Percentiles rank a stretch among this genome's conserved stretches.
Conservation (phyloP, 2,888 invertebrate species). For the Galeruca laticollis region DNA sequence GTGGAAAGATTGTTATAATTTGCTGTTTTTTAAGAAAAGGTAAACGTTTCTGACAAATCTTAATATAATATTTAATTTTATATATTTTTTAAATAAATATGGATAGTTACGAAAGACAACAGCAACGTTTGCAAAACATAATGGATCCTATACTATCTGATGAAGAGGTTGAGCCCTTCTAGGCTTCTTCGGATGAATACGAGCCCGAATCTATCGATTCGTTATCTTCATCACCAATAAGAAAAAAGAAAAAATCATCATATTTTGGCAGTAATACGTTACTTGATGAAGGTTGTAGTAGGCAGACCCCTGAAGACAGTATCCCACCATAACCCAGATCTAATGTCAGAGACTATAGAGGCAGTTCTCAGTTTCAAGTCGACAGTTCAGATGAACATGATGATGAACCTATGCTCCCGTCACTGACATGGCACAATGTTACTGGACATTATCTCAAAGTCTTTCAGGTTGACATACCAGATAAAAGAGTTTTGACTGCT, state of each 20-base stretch:
- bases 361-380: background rate
- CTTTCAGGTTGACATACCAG: background rate
- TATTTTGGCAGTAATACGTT: background rate
- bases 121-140: too few relatives aligned
- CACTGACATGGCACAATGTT: background rate
- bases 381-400: slow-evolving; percentile 2
- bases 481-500: background rate
- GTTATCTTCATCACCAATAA: background rate
- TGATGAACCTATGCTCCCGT: background rate
- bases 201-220: background rate
- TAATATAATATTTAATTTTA: too few relatives aligned
- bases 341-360: too few relatives aligned
- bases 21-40: too few relatives aligned
- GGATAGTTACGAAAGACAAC: too few relatives aligned
- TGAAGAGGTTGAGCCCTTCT: too few relatives aligned
- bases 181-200: slow-evolving; percentile 4
- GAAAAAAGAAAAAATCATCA: background rate
- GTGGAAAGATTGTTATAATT: too few relatives aligned
- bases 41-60: too few relatives aligned
- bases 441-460: slow-evolving; percentile 1
- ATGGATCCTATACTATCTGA: too few relatives aligned
- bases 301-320: too few relatives aligned
- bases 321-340: too few relatives aligned
- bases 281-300: background rate
- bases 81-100: too few relatives aligned